A percentile compares a stretch with the other conserved stretches of the same genome.
Evolutionary conservation across 1,140 invertebrate species (phyloP).

Genomic region (Conopomorpha cramerella): DNA sequence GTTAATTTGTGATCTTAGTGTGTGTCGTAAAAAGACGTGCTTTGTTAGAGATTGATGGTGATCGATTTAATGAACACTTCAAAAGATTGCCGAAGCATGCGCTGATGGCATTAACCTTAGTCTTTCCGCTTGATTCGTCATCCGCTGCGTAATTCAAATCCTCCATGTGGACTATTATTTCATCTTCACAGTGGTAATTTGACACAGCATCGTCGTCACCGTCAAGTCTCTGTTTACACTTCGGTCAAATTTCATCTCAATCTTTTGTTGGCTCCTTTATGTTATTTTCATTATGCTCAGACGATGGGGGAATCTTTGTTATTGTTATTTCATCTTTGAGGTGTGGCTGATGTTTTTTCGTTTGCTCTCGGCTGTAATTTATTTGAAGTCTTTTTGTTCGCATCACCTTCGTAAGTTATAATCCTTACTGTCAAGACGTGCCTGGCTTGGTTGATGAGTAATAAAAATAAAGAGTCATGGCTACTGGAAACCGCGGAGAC

Average conservation of each 20-base stretch:
- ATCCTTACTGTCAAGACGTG: slow-evolving; percentile 27
- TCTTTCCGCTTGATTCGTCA: too few species aligned
- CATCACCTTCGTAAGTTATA: slow-evolving; percentile 33
- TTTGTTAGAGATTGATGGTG: too few species aligned
- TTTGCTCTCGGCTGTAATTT: slow-evolving; percentile 40
- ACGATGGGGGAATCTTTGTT: slow-evolving; percentile 29
- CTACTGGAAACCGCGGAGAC: slow-evolving; percentile 22
- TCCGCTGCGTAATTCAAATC: too few species aligned
- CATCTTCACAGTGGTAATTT: too few species aligned
- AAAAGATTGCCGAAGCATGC: too few species aligned
- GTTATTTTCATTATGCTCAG: slow-evolving; percentile 40
- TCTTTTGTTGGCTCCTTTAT: slow-evolving; percentile 22
- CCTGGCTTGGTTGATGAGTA: slow-evolving; percentile 19
- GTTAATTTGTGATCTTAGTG: too few species aligned
- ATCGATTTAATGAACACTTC: too few species aligned
- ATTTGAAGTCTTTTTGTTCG: slow-evolving; percentile 47
- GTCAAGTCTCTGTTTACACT: slow-evolving; percentile 25
- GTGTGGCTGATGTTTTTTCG: slow-evolving; percentile 41
- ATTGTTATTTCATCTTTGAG: slow-evolving; percentile 53
- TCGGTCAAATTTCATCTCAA: slow-evolving; percentile 28
- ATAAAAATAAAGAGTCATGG: slow-evolving; percentile 20
- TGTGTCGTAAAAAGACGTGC: too few species aligned
- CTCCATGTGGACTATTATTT: too few species aligned
- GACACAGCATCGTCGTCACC: too few species aligned
- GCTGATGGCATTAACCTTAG: too few species aligned